Evolutionary conservation across 1,140 invertebrate genomes (phyloP).

Genomic region (Drosophila melanica): DNA sequence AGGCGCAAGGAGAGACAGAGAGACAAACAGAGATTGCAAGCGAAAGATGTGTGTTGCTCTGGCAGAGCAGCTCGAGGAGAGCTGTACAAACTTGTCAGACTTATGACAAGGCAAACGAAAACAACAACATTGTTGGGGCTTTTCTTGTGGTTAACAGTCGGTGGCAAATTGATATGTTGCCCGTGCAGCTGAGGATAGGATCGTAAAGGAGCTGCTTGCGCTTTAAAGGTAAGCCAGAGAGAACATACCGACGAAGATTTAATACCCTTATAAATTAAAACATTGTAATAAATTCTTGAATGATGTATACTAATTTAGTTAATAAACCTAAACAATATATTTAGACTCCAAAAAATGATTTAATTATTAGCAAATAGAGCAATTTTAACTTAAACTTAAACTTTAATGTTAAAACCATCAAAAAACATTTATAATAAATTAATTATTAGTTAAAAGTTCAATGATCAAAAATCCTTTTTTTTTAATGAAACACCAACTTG

Average conservation of each 20-base stretch:
- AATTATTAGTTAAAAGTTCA: no score
- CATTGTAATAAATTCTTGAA: neutral
- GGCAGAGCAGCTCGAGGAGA: neutral
- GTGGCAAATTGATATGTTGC: conserved; percentile 46
- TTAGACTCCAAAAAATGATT: no score
- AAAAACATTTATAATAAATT: no score
- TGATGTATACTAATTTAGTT: no score
- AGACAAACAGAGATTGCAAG: conserved; percentile 36
- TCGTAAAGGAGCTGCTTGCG: conserved; percentile 13
- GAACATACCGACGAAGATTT: neutral
- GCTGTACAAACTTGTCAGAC: conserved; percentile 43
- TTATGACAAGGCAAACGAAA: conserved; percentile 38
- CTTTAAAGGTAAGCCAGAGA: neutral
- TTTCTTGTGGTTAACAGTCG: conserved; percentile 39
- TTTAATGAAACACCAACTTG: no score
- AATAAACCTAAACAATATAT: no score
- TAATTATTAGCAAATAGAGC: no score
- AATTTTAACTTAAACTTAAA: no score
- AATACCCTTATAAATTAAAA: neutral
- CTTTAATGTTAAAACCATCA: no score
- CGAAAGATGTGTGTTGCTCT: conserved; percentile 35
- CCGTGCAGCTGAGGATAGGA: conserved; percentile 18
- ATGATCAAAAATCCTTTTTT: no score
- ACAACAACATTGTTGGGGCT: conserved; percentile 21
- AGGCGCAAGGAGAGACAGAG: conserved; percentile 14